Percentiles rank a stretch among this genome's conserved stretches.
phyloP scores from a whole-genome alignment of 2,113 vertebrate genomes.

The Lates calcarifer region DNA sequence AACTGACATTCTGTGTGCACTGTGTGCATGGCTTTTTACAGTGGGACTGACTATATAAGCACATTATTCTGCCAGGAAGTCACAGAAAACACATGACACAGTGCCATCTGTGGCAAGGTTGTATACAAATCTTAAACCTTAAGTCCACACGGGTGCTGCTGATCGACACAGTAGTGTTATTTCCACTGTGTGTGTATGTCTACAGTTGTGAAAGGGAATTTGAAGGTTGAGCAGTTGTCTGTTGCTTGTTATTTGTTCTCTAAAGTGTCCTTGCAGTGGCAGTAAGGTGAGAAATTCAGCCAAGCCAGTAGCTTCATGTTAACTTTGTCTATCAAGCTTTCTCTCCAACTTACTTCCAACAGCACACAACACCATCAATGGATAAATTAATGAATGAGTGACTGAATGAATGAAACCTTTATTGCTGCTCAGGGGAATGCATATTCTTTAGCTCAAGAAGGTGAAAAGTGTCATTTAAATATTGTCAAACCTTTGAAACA shows the following conservation, averaged over 20 bases:
- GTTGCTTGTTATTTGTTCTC: slow-evolving; percentile 33
- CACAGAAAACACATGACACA: background rate
- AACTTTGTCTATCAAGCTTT: background rate
- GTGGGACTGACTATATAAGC: background rate
- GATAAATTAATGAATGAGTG: too few relatives aligned
- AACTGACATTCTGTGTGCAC: slow-evolving; percentile 26
- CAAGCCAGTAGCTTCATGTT: background rate
- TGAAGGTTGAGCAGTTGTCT: background rate
- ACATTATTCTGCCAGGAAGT: background rate
- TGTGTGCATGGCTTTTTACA: background rate
- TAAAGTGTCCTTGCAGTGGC: background rate
- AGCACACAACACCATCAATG: background rate
- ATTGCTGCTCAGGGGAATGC: too few relatives aligned
- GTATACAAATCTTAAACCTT: background rate
- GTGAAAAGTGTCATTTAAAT: background rate
- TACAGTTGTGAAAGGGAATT: background rate
- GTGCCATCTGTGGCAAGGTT: background rate
- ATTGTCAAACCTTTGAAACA: background rate
- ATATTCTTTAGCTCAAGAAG: background rate
- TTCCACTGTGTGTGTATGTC: slow-evolving; percentile 3
- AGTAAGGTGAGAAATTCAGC: slow-evolving; percentile 18
- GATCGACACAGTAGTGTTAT: background rate
- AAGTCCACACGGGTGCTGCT: background rate
- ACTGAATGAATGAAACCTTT: too few relatives aligned
- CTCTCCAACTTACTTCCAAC: background rate